These are phyloP conservation scores for Drosophila mulleri DNA, from an alignment of 2,888 invertebrate genomes.

Conservation along the genomic window DNA sequence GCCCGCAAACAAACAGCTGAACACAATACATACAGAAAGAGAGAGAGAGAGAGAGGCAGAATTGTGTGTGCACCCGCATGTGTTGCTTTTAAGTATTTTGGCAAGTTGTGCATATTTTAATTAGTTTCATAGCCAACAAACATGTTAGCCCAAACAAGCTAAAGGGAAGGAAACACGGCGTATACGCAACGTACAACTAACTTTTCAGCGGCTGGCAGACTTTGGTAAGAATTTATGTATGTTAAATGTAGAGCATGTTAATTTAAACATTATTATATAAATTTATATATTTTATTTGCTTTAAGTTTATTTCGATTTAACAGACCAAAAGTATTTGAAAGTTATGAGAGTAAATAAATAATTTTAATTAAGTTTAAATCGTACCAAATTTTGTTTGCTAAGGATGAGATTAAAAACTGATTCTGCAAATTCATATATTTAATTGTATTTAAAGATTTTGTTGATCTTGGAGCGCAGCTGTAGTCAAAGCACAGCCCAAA, in stretches of 20 bases:
- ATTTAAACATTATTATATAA: not conserved
- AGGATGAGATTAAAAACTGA: too few relatives aligned
- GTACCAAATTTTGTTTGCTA: too few relatives aligned
- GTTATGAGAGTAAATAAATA: fast-evolving
- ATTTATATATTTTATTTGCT: not conserved
- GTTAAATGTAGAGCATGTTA: not conserved
- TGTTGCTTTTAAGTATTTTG: conserved; percentile 64
- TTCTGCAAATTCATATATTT: too few relatives aligned
- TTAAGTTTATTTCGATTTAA: not conserved
- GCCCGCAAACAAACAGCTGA: conserved; percentile 31
- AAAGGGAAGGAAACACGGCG: conserved; percentile 29
- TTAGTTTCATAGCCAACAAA: conserved; percentile 63
- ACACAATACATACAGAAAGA: not conserved
- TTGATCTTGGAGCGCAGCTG: not conserved
- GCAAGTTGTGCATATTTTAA: conserved; percentile 79
- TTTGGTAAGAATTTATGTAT: not conserved
- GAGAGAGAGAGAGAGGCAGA: not conserved
- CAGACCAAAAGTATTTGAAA: not conserved
- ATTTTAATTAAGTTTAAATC: not conserved
- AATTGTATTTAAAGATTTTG: not conserved
- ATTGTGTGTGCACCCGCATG: conserved; percentile 30
- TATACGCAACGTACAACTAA: conserved; percentile 45
- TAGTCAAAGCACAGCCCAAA: not conserved
- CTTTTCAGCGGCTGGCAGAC: not conserved
- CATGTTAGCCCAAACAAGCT: conserved; percentile 16